Evolutionary conservation across 1,140 invertebrate species (phyloP), one percentile per base, ranked within the genome.

Genomic region (Drosophila saltans): DNA sequence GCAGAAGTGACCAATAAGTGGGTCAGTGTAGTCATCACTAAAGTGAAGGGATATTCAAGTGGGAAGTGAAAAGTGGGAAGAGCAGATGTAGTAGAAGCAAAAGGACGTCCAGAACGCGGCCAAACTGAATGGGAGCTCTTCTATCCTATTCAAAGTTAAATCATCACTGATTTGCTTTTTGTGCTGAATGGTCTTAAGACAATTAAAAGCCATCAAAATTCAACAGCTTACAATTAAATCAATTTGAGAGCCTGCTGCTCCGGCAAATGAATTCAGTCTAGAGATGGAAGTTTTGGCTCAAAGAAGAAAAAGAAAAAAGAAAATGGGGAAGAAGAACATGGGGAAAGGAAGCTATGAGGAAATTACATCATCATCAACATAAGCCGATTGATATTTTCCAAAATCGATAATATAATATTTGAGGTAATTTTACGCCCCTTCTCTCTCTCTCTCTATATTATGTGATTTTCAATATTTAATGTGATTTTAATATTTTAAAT

Each of bases 121-220:
- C 33, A 82, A 72, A 56, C 72, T 52, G 57, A 55, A 48, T 60
- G 16, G 28, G 28, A n/a, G 30, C 28, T 21, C 16, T 30, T 33
- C 33, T 6, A 3, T 11, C 26, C 40, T 55, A 11, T 28, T 21
- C 39, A 28, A 16, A 59, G 64, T 68, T 41, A 71, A 82, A 66
- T 62, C 62, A 43, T 33, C 59, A 40, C 65, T 81, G 82, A 85
- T 85, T 85, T 78, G 75, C 66, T 76, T 82, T 77, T 77, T 76
- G 45, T 52, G 74, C 66, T 64, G 55, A 77, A 69, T 39, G 71
- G 75, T 61, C 68, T 71, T 78, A 76, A 88, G 83, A 83, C 79
- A 88, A 88, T 88, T 88, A 88, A 88, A 88, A 77, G 65, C 73
- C 84, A 88, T 88, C 76, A 88, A 83, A 88, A 88, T 83, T 88